Base-by-base conservation (phyloP, 2,888 invertebrate genomes). In the Cerceris rybyensis region DNA sequence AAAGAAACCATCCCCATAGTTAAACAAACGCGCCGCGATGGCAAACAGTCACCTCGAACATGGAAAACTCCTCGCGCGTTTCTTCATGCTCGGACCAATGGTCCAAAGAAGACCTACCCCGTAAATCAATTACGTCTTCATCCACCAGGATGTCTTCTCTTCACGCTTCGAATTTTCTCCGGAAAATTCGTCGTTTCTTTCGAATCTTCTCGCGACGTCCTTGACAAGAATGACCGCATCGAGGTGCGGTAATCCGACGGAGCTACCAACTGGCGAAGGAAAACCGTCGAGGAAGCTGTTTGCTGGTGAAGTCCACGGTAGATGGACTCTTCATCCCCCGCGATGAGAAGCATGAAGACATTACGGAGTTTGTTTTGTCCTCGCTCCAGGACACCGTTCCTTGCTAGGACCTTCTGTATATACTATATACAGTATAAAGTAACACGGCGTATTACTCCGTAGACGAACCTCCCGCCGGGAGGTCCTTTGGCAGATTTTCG, bases 301-400 rank as follows among this genome's bases (percentile, higher is more conserved):
- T 5, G 7, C 14, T 39, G n/a, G 28, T 17, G 55, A 55, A 46
- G 8, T 9, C 11, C 55, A 17, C 28, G 9, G 7, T 17, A 2
- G 17, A 17, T 16, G 11, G 55, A 13, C 16, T 50, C 50, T 46
- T 11, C 46, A 28, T 46, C 9, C 46, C 9, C 17, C 58, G 28
- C 70, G 74, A 79, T 82, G 85, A 87, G 86, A 86, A 87, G 88
- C 89, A 90, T 89, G 88, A 90, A 91, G 90, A 89, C 89, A 91
- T 91, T 90, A 90, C 82, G 86, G 79, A 88, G 86, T 88, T 88
- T 91, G 88, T 90, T 90, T 89, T 88, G 86, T 87, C 81, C 82
- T 72, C 87, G 71, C 89, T 74, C 72, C 87, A 84, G 89, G 88
- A 70, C 70, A 74, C 66, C 83, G 65, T 68, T 80, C 28, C 28